These are phyloP conservation scores for Rhea americana DNA, from an alignment of 2,113 vertebrate genomes.

Conservation along the genomic window DNA sequence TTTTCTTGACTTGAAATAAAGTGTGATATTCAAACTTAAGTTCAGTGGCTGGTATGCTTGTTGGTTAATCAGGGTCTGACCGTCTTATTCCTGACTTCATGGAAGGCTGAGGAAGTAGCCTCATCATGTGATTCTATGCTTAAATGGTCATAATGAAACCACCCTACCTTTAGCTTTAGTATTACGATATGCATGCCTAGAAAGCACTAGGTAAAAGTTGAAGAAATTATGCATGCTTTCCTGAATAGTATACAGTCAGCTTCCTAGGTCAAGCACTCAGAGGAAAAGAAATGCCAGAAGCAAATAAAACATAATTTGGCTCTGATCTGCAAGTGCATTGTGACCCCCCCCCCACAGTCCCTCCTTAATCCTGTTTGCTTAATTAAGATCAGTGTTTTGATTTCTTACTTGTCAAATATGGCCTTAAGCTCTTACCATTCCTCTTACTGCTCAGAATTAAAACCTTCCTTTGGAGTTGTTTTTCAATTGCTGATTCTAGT, in stretches of 20 bases:
- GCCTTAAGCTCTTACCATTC: neutral
- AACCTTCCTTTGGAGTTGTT: neutral
- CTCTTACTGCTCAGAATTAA: neutral
- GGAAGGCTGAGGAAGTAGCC: neutral
- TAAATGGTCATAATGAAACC: neutral
- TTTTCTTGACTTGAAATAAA: neutral
- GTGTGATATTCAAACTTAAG: neutral
- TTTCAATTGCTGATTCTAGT: neutral
- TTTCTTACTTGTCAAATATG: neutral
- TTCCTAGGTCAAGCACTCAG: no score
- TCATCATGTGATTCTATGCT: neutral
- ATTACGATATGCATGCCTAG: neutral
- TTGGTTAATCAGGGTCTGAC: neutral
- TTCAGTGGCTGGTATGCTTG: neutral
- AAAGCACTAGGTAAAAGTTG: neutral
- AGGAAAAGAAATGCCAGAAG: no score
- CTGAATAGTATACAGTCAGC: no score
- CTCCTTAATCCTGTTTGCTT: neutral
- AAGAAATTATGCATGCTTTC: neutral
- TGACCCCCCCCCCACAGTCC: neutral
- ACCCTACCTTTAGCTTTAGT: neutral
- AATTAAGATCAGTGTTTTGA: neutral
- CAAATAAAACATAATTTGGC: neutral
- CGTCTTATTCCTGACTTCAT: neutral
- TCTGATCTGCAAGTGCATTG: neutral